Evolutionary conservation across 2,113 vertebrate genomes (phyloP).

Genomic region (Cochlearius cochlearius): DNA sequence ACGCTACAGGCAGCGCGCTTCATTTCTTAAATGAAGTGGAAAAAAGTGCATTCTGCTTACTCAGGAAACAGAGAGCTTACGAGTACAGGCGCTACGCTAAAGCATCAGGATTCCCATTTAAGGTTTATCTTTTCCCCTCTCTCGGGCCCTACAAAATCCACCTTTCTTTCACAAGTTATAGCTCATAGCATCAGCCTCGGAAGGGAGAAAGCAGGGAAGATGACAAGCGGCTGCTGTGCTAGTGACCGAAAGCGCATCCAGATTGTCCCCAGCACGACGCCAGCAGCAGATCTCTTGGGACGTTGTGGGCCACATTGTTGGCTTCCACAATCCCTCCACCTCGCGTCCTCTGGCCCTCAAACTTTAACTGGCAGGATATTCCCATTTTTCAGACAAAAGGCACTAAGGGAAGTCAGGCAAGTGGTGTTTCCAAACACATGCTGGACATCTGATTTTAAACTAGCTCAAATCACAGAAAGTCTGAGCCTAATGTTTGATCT

Average conservation of each 20-base stretch:
- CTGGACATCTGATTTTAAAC: not conserved
- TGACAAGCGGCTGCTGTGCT: not conserved
- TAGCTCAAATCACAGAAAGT: not conserved
- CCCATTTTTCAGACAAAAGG: not conserved
- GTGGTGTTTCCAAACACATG: not conserved
- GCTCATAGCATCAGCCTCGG: no score
- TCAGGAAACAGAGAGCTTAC: not conserved
- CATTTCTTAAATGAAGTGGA: not conserved
- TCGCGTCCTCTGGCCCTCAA: not conserved
- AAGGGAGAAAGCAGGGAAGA: not conserved
- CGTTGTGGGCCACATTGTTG: not conserved
- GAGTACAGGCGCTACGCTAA: accelerated
- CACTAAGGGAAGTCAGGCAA: not conserved
- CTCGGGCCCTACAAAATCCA: not conserved
- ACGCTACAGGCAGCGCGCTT: not conserved
- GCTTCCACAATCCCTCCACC: not conserved
- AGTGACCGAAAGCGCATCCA: not conserved
- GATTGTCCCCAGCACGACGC: not conserved
- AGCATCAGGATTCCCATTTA: not conserved
- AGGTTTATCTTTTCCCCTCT: not conserved
- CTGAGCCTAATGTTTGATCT: not conserved
- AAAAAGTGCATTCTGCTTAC: not conserved
- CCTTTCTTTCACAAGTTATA: not conserved
- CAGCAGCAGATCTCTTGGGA: not conserved
- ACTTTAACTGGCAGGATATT: not conserved